Base-by-base conservation (phyloP, 2,888 invertebrate species). In the Tenthredo scrophulariae region DNA sequence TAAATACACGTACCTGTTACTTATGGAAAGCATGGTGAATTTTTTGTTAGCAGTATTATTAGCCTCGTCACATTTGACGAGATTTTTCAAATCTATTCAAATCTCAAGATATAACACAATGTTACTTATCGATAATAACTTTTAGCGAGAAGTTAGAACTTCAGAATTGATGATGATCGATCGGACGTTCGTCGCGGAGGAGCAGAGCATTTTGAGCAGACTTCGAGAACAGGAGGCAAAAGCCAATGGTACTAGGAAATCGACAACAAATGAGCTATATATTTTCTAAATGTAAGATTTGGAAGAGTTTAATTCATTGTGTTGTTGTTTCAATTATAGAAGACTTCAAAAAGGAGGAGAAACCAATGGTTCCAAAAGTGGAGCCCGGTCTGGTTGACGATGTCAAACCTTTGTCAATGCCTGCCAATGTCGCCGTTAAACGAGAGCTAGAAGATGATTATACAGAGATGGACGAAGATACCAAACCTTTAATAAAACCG, bases 161-260 rank as follows among this genome's bases (percentile, higher is more conserved):
- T 96, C 97, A 0, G 97, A 97, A 92, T 92, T 96, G 85, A 96
- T 97, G 94, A 96, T 97, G 96, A 94, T 97, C 86, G 96, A 97
- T 89, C 94, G 97, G 85, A 94, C 97, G 92, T 95, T 97, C 91
- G 95, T 97, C 74, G 95, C 96, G 26, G 97, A 97, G 89, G 96
- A 97, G 86, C 95, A 96, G 88, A 94, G 94, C 86, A 95, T 95
- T 85, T 93, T 97, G 74, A 95, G 95, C 84, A 94, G 94, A 89
- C 92, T 96, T 87, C 94, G 95, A 75, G 95, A 95, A 84, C 95
- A 95, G 87, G 93, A 93, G 87, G 92, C 92, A 85, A 93, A 92
- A 90, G 89, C 90, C 80, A 91, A 87, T 85, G 93, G 93, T 93
- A 90, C 87, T 88, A 62, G 22, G 2, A 62, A 62, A 62, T 62